A percentile compares a stretch with the other conserved stretches of the same genome.
Conservation (phyloP, 2,797 vertebrate genomes). For the Spinibarbus caldwelli region DNA sequence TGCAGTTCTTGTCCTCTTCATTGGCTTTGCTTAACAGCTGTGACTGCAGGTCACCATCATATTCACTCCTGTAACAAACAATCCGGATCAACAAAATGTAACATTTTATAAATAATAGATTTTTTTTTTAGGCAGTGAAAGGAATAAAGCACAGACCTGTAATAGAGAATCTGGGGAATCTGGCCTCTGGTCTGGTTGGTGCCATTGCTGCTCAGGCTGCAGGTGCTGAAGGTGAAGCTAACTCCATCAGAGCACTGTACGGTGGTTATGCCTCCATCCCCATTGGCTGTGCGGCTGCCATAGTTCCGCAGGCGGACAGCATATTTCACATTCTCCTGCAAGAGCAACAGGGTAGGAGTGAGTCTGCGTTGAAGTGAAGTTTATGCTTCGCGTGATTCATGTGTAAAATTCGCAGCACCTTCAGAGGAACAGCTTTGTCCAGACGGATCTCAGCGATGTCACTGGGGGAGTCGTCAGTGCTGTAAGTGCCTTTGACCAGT, state of each 20-base stretch:
- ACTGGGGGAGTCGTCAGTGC: constrained; percentile 96
- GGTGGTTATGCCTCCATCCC: constrained; percentile 98
- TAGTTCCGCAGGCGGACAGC: constrained; percentile 96
- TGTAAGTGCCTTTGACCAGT: constrained; percentile 97
- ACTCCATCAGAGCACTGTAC: constrained; percentile 96
- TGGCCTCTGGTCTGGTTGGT: constrained; percentile 98
- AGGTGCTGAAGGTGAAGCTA: constrained; percentile 97
- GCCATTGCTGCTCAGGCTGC: constrained; percentile 97
- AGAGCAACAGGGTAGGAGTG: constrained; percentile 26
- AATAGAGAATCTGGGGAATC: constrained; percentile 97
- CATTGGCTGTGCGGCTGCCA: constrained; percentile 97
- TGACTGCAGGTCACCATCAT: constrained; percentile 96
- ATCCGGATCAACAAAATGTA: background rate
- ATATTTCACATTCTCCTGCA: constrained; percentile 95
- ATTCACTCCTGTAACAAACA: constrained; percentile 87
- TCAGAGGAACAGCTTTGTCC: constrained; percentile 97
- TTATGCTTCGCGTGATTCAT: background rate
- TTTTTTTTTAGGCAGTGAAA: background rate
- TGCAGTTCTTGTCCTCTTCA: constrained; percentile 99
- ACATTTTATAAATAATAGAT: background rate
- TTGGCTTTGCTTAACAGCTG: constrained; percentile 97
- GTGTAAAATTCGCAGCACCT: constrained; percentile 76
- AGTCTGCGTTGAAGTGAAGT: background rate
- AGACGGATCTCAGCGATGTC: constrained; percentile 98
- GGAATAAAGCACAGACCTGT: constrained; percentile 80